Conservation (phyloP, 2,888 invertebrate species). For the Scaeva pyrastri region DNA sequence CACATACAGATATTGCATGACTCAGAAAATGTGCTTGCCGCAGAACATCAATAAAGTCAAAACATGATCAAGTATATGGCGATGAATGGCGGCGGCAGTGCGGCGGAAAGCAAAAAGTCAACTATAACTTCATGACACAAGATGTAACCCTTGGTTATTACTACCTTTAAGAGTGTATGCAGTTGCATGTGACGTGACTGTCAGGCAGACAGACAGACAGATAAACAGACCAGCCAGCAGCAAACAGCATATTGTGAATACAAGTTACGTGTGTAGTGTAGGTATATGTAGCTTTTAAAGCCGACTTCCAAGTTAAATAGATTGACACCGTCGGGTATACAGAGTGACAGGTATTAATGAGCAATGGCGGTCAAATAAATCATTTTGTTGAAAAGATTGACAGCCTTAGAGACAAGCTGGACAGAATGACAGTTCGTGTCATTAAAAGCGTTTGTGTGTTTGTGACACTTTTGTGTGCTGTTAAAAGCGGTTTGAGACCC, state of each 20-base stretch:
- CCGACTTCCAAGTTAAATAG: slow-evolving; percentile 67
- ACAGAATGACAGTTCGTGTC: slow-evolving; percentile 70
- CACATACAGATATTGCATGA: slow-evolving; percentile 64
- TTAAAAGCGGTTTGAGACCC: slow-evolving; percentile 33
- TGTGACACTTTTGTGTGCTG: slow-evolving; percentile 54
- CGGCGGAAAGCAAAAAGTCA: slow-evolving; percentile 17
- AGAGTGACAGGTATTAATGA: slow-evolving; percentile 74
- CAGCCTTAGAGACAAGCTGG: slow-evolving; percentile 69
- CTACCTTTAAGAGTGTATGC: not conserved
- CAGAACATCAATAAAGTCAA: slow-evolving; percentile 53
- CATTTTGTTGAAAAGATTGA: slow-evolving; percentile 75
- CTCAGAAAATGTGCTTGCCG: slow-evolving; percentile 58
- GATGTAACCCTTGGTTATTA: slow-evolving; percentile 67
- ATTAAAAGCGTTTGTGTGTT: slow-evolving; percentile 58
- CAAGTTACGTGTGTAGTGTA: not conserved
- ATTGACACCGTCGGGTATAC: slow-evolving; percentile 70
- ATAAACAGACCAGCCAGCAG: slow-evolving; percentile 35
- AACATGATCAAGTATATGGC: slow-evolving; percentile 13
- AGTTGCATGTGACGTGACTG: slow-evolving; percentile 55
- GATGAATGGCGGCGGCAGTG: too few species aligned
- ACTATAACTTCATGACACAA: slow-evolving; percentile 66
- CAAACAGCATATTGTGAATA: slow-evolving; percentile 13
- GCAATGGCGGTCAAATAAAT: slow-evolving; percentile 74
- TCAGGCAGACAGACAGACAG: slow-evolving; percentile 39
- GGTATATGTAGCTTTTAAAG: slow-evolving; percentile 33